Conservation (phyloP, 2,113 vertebrate genomes). For the Leucopsar rothschildi region DNA sequence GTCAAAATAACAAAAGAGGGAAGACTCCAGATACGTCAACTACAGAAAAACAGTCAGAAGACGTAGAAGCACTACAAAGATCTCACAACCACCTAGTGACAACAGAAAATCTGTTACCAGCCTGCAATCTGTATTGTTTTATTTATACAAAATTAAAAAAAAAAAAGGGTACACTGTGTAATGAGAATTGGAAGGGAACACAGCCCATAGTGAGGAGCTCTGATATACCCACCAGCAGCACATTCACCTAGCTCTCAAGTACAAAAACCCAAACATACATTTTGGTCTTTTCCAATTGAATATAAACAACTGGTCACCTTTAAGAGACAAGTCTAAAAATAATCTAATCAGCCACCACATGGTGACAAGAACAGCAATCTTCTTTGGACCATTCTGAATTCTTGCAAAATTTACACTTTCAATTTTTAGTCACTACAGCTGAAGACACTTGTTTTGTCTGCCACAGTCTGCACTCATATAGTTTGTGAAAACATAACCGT, state of each 20-base stretch:
- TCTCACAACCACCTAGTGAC: background rate
- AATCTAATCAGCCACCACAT: background rate
- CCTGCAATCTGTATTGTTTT: too few relatives aligned
- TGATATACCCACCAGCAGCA: background rate
- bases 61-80: background rate
- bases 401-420: background rate
- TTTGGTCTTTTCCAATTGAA: background rate
- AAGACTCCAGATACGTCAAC: background rate
- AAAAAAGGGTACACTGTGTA: background rate
- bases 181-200: background rate
- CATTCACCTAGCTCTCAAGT: background rate
- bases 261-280: background rate
- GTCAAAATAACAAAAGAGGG: background rate
- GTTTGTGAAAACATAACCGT: background rate
- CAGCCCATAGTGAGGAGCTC: background rate
- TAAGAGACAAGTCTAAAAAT: background rate
- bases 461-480: background rate
- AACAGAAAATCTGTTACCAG: background rate
- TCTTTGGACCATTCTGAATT: background rate
- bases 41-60: background rate
- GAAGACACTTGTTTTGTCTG: constrained; percentile 23
- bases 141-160: background rate
- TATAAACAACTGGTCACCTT: background rate
- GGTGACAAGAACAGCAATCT: background rate
- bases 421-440: background rate